These are phyloP conservation scores for Neolamprologus fasciatus DNA, from an alignment of 2,113 vertebrate species.

Conservation along the genomic window DNA sequence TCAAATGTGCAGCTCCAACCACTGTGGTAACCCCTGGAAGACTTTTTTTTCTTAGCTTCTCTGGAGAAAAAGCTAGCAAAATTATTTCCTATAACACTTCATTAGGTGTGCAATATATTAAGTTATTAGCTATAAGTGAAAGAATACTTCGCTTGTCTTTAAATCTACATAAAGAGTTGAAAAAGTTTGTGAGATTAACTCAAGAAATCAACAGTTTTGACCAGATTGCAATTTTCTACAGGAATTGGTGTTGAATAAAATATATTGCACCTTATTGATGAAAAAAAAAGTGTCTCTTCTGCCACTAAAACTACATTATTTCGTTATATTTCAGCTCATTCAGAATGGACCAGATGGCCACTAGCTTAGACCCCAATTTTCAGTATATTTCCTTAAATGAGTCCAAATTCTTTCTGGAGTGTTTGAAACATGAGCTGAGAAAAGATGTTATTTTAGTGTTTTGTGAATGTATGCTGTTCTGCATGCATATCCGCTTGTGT, in stretches of 20 bases:
- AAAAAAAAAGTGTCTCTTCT: neutral
- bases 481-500: conserved; percentile 32
- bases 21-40: neutral
- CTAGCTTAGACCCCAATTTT: neutral
- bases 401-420: neutral
- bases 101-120: neutral
- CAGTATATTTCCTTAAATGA: neutral
- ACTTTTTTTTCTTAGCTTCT: neutral
- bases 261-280: neutral
- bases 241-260: neutral
- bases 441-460: conserved; percentile 8
- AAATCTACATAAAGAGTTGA: neutral
- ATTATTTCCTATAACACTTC: neutral
- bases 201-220: neutral
- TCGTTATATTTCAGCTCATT: neutral
- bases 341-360: neutral
- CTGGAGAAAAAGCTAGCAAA: neutral
- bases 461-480: neutral
- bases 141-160: neutral
- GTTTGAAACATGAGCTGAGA: neutral
- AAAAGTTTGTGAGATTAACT: neutral
- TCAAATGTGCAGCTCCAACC: neutral
- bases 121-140: neutral
- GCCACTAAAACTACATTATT: neutral
- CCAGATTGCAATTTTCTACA: neutral